Evolutionary conservation across 2,113 vertebrate genomes (phyloP), one percentile per base, ranked within the genome.

Genomic region (Anthoscopus minutus): DNA sequence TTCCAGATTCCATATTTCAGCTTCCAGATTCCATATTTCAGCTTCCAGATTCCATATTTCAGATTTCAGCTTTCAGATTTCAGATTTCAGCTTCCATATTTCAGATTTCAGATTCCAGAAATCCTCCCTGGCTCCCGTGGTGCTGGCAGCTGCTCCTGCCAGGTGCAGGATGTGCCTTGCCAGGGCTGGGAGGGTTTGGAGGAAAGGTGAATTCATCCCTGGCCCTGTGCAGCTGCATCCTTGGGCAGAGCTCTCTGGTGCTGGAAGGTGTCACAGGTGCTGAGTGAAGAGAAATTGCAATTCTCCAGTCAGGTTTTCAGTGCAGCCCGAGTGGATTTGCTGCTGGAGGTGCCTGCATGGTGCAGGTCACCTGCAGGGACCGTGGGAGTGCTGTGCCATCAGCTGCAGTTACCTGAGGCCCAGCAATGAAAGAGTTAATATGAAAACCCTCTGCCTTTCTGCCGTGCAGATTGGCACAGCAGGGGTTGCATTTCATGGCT

Each of bases 401-500:
- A 8, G 61, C 33, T 24, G 40, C 25, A 4, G 20, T 33, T 57
- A n/a, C 72, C 62, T 58, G 62, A 47, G 67, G 44, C 9, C 2
- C 31, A 90, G 86, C 3, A 5, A 78, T 71, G 72, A 61, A 83
- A 90, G 2, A 44, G 76, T 95, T 94, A 83, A 90, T 31, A 25
- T 60, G 30, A 7, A 44, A 84, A 86, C 80, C 38, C 37, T 57
- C 79, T 76, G 66, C 74, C 27, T 86, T 58, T 72, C 86, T 94
- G 91, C 53, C 89, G 88, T 61, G 86, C 83, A 35, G 1, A 21
- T 44, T 37, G 72, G 65, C 89, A 37, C 86, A 94, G 86, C 91
- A 84, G 96, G 91, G 91, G 54, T 44, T 94, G 76, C 45, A 57
- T 91, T 94, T 95, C 72, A 54, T 91, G 93, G 25, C 11, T 96